phyloP scores from a whole-genome alignment of 2,888 invertebrate species.

The Tethea ocularis region DNA sequence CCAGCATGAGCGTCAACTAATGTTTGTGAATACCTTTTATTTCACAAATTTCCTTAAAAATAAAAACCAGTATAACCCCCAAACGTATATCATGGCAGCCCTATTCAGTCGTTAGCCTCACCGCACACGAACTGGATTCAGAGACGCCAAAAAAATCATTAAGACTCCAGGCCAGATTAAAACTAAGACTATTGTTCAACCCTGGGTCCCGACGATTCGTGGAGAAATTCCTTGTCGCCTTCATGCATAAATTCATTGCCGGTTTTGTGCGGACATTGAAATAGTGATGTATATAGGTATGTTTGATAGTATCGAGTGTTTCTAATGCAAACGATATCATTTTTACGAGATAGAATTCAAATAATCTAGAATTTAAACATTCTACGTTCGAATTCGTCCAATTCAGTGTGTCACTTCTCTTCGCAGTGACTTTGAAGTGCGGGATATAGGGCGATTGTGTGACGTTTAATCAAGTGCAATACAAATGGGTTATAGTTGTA shows the following conservation, averaged over 20 bases:
- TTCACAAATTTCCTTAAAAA: neutral
- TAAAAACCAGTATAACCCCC: constrained; percentile 29
- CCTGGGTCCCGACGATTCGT: constrained; percentile 50
- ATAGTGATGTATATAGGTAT: neutral
- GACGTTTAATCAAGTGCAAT: too few relatives aligned
- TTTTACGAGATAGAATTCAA: too few relatives aligned
- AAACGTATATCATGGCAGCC: constrained; percentile 36
- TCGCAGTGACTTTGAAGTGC: too few relatives aligned
- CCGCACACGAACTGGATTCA: constrained; percentile 70
- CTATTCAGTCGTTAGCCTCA: constrained; percentile 59
- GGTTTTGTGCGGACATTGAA: constrained; percentile 52
- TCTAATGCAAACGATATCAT: neutral
- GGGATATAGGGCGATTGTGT: too few relatives aligned
- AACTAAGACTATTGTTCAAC: constrained; percentile 81
- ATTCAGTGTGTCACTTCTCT: too few relatives aligned
- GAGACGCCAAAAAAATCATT: constrained; percentile 54
- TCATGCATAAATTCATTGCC: constrained; percentile 82
- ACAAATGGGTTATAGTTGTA: too few relatives aligned
- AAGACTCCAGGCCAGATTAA: constrained; percentile 66
- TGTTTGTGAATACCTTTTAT: too few relatives aligned
- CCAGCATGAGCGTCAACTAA: too few relatives aligned
- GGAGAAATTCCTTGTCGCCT: constrained; percentile 65
- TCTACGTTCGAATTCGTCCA: too few relatives aligned
- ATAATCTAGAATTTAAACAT: too few relatives aligned
- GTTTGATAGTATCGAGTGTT: neutral